Percentiles rank a stretch among this genome's conserved stretches.
These are phyloP conservation scores for Elgaria multicarinata DNA, from an alignment of 2,113 vertebrate genomes.

Conservation along the genomic window DNA sequence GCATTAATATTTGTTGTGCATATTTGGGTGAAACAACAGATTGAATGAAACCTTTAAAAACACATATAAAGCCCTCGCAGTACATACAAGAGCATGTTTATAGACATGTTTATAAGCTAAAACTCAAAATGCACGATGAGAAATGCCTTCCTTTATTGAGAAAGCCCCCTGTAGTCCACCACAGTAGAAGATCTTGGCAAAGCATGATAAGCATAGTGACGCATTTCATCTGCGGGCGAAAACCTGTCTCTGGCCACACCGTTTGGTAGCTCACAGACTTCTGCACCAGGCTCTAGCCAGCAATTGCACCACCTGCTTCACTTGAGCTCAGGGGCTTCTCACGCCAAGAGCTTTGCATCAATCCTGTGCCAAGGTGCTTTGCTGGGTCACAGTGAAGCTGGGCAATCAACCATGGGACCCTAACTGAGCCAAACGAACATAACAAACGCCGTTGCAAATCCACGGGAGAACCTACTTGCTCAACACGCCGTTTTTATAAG, in stretches of 20 bases:
- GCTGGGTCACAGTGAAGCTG: background rate
- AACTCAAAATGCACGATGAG: too few species aligned
- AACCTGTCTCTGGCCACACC: background rate
- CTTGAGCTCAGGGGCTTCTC: background rate
- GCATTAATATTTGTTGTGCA: conserved; percentile 18
- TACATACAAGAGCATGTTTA: background rate
- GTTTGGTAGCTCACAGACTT: background rate
- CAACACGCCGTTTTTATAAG: conserved; percentile 8
- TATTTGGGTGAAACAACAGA: conserved; percentile 4
- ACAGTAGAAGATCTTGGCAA: background rate
- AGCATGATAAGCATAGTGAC: background rate
- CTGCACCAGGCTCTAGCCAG: background rate
- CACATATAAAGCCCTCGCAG: background rate
- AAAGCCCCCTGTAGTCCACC: background rate
- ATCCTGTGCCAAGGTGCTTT: background rate
- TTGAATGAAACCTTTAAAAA: background rate
- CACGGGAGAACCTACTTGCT: background rate
- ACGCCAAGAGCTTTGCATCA: background rate
- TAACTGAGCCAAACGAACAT: conserved; percentile 28
- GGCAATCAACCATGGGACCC: conserved; percentile 8
- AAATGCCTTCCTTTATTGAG: background rate
- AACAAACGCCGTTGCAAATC: background rate
- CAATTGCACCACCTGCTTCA: conserved; percentile 12
- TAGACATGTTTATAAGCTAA: background rate
- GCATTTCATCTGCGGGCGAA: background rate